These are phyloP conservation scores for Martes martes DNA, from an alignment of 2,113 vertebrate genomes.

Conservation along the genomic window DNA sequence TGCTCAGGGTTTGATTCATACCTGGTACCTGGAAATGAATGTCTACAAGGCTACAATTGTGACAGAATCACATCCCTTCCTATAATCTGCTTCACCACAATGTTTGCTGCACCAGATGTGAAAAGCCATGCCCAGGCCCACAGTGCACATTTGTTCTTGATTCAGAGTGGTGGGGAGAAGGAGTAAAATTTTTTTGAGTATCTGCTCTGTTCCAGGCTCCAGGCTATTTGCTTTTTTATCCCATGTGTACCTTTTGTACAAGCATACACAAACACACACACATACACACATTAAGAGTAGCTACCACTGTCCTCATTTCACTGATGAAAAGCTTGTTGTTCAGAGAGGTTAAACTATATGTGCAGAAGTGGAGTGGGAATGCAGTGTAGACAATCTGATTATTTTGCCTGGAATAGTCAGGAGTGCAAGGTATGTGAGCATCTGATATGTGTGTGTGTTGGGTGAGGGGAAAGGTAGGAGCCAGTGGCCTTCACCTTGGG, in stretches of 20 bases:
- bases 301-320: background rate
- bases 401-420: background rate
- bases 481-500: background rate
- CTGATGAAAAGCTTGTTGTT: background rate
- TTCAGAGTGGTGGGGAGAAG: background rate
- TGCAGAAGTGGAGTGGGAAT: background rate
- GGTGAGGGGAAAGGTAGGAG: background rate
- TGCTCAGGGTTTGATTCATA: background rate
- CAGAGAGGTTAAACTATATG: background rate
- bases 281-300: background rate
- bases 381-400: accelerated
- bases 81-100: background rate
- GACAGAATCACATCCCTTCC: background rate
- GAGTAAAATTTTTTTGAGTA: background rate
- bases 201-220: background rate
- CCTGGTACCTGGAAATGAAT: background rate
- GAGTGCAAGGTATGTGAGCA: background rate
- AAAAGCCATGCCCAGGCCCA: no score
- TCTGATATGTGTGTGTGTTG: background rate
- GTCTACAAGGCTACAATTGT: background rate
- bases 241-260: accelerated
- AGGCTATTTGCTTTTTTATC: background rate
- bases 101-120: background rate
- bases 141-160: background rate
- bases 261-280: no score